These are phyloP conservation scores for Meteorus colon DNA, from an alignment of 2,888 invertebrate species.

Conservation along the genomic window DNA sequence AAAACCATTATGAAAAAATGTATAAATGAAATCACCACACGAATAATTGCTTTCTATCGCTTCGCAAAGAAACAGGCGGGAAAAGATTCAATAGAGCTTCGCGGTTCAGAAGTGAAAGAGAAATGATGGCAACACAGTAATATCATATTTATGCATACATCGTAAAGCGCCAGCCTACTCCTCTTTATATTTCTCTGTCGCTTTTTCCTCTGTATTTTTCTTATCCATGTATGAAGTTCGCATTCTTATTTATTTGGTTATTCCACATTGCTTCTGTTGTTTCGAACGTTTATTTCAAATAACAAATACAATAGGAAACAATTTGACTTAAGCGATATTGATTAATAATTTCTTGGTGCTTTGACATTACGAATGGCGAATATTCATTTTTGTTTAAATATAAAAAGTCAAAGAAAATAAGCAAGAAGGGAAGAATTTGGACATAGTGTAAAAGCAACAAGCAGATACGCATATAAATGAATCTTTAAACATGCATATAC, in stretches of 20 bases:
- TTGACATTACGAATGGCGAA: slow-evolving; percentile 2
- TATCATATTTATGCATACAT: slow-evolving; percentile 16
- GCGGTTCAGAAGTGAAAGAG: slow-evolving; percentile 15
- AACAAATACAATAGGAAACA: background rate
- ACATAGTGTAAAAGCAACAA: background rate
- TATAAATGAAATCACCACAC: slow-evolving; percentile 9
- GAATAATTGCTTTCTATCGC: slow-evolving; percentile 19
- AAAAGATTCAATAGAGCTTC: slow-evolving; percentile 7
- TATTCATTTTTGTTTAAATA: background rate
- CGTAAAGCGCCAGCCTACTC: slow-evolving; percentile 3
- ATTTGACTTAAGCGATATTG: background rate
- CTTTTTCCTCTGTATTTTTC: slow-evolving; percentile 17
- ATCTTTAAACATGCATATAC: background rate
- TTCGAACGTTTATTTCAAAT: slow-evolving; percentile 1
- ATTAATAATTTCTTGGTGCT: slow-evolving; percentile 45
- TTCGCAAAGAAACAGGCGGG: background rate
- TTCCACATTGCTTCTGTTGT: background rate
- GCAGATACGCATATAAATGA: background rate
- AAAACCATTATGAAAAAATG: slow-evolving; percentile 36
- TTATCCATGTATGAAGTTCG: background rate
- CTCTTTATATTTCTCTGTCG: background rate
- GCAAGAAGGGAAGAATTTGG: background rate
- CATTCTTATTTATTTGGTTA: background rate
- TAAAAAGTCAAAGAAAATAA: background rate
- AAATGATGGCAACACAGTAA: slow-evolving; percentile 1